These are phyloP conservation scores for Norana najaformis DNA, from an alignment of 2,888 invertebrate genomes.

Conservation along the genomic window DNA sequence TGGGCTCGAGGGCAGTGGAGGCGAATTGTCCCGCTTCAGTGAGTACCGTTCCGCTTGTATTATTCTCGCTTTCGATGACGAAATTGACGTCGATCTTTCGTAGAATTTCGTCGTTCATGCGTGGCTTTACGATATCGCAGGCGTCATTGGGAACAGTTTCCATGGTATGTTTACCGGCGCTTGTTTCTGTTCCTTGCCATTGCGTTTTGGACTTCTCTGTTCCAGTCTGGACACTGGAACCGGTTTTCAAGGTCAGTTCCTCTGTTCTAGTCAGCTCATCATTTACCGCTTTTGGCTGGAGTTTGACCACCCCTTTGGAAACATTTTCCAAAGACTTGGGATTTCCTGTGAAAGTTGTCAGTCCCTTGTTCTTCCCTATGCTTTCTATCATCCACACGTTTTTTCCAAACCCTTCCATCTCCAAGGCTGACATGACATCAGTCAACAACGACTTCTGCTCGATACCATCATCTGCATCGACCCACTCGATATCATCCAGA, in stretches of 20 bases:
- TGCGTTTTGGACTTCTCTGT: neutral
- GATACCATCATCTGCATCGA: neutral
- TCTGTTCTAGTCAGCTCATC: neutral
- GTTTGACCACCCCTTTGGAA: neutral
- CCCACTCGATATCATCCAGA: neutral
- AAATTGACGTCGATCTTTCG: neutral
- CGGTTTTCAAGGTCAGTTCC: neutral
- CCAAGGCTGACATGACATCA: neutral
- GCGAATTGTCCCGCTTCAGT: neutral
- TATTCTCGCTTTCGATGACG: neutral
- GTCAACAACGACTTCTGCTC: neutral
- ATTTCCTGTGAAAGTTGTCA: neutral
- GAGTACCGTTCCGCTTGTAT: neutral
- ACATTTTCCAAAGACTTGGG: neutral
- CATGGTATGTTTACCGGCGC: neutral
- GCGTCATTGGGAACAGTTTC: neutral
- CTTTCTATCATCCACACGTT: neutral
- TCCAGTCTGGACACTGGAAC: neutral
- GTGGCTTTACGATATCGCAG: neutral
- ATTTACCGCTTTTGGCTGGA: neutral
- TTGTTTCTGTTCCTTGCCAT: neutral
- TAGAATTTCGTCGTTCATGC: neutral
- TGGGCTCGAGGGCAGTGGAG: neutral
- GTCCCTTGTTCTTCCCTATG: neutral
- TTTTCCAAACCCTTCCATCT: neutral